These are phyloP conservation scores for Hepsetus odoe DNA, from an alignment of 2,113 vertebrate species.

Conservation along the genomic window DNA sequence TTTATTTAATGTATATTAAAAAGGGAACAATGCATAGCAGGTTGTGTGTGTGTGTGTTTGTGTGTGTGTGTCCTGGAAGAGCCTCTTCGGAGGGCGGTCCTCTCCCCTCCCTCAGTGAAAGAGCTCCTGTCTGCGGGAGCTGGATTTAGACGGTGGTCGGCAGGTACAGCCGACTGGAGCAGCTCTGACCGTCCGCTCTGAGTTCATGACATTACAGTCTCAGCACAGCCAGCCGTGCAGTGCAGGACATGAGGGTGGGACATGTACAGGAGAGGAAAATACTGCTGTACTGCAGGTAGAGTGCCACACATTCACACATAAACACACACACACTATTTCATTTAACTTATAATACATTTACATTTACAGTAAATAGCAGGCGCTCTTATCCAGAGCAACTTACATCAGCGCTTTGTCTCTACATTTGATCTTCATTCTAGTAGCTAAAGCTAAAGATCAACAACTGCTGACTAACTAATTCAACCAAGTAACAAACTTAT, in stretches of 20 bases:
- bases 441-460: no score
- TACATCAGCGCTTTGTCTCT: no score
- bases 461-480: no score
- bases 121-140: slow-evolving; percentile 4
- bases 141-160: background rate
- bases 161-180: background rate
- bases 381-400: no score
- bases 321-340: no score
- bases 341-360: no score
- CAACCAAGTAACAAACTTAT: no score
- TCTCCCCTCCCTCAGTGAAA: slow-evolving; percentile 27
- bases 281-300: slow-evolving; percentile 4
- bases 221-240: background rate
- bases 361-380: no score
- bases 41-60: no score
- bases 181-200: background rate
- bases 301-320: background rate
- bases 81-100: background rate
- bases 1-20: no score
- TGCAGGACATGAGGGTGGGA: background rate
- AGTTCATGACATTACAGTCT: background rate
- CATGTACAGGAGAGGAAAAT: background rate
- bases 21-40: no score
- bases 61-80: background rate
- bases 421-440: no score